phyloP scores from a whole-genome alignment of 2,888 invertebrate species.

The Athetis lepigone region DNA sequence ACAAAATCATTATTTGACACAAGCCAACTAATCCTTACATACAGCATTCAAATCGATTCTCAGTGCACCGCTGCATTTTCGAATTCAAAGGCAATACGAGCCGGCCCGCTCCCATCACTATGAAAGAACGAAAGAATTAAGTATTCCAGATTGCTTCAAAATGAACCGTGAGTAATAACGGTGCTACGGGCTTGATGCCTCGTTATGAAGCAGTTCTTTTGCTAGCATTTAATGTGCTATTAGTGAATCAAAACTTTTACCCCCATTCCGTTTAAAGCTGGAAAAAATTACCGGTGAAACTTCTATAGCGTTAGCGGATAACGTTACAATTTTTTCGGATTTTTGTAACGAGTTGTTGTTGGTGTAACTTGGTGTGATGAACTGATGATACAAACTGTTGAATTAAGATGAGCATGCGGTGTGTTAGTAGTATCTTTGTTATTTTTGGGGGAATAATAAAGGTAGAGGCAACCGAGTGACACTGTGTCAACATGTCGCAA shows the following conservation, averaged over 20 bases:
- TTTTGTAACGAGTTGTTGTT: conserved; percentile 23
- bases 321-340: conserved; percentile 27
- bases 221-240: conserved; percentile 71
- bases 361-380: neutral
- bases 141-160: conserved; percentile 73
- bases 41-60: conserved; percentile 40
- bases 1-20: conserved; percentile 25
- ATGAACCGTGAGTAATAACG: conserved; percentile 73
- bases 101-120: conserved; percentile 39
- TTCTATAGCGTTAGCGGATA: conserved; percentile 31
- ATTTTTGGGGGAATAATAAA: too few relatives aligned
- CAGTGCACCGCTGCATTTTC: conserved; percentile 33
- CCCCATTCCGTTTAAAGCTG: conserved; percentile 52
- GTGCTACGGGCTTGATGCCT: conserved; percentile 63
- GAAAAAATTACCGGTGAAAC: conserved; percentile 43
- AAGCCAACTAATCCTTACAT: conserved; percentile 28
- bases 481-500: too few relatives aligned
- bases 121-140: conserved; percentile 69
- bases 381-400: too few relatives aligned
- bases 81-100: conserved; percentile 49
- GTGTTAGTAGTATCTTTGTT: too few relatives aligned
- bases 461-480: too few relatives aligned
- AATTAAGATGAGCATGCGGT: too few relatives aligned
- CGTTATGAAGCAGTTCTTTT: conserved; percentile 69
- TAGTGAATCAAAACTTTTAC: conserved; percentile 74